A percentile compares a stretch with the other conserved stretches of the same genome.
phyloP scores from a whole-genome alignment of 1,140 invertebrate species.

The Akabosia matsudoensis region DNA sequence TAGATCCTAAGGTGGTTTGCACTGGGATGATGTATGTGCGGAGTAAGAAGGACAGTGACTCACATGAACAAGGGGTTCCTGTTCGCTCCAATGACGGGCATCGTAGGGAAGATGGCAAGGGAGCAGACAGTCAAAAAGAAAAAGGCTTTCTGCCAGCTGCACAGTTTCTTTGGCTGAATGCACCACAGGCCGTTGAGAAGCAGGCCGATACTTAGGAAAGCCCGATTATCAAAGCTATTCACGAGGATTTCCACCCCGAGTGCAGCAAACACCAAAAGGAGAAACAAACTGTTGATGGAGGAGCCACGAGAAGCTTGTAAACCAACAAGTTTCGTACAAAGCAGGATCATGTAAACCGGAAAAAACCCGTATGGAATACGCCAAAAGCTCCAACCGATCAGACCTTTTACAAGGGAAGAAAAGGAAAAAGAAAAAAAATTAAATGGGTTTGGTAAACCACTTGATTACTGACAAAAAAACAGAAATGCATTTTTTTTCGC shows the following conservation, averaged over 20 bases:
- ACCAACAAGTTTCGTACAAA: slow-evolving; percentile 18
- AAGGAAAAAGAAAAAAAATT: no score
- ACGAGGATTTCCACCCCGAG: slow-evolving; percentile 54
- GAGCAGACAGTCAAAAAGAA: slow-evolving; percentile 36
- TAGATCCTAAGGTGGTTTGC: no score
- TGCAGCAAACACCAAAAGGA: slow-evolving; percentile 46
- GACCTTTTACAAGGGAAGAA: slow-evolving; percentile 10
- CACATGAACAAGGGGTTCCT: slow-evolving; percentile 61
- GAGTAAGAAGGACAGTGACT: slow-evolving; percentile 49
- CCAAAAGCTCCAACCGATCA: slow-evolving; percentile 43
- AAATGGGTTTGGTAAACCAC: no score
- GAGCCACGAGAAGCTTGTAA: slow-evolving; percentile 52
- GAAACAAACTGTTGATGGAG: slow-evolving; percentile 42
- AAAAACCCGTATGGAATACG: slow-evolving; percentile 36
- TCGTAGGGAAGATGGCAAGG: slow-evolving; percentile 68
- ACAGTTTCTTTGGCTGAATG: slow-evolving; percentile 30
- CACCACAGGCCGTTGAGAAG: slow-evolving; percentile 54
- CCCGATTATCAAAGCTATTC: slow-evolving; percentile 58
- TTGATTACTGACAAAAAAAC: no score
- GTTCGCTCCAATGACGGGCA: slow-evolving; percentile 64
- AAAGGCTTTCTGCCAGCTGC: slow-evolving; percentile 35
- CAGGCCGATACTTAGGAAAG: slow-evolving; percentile 61
- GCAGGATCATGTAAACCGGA: slow-evolving; percentile 37
- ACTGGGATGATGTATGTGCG: no score
- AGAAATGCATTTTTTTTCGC: not conserved